phyloP scores from a whole-genome alignment of 2,797 vertebrate genomes.

The Benthosema pterotum region DNA sequence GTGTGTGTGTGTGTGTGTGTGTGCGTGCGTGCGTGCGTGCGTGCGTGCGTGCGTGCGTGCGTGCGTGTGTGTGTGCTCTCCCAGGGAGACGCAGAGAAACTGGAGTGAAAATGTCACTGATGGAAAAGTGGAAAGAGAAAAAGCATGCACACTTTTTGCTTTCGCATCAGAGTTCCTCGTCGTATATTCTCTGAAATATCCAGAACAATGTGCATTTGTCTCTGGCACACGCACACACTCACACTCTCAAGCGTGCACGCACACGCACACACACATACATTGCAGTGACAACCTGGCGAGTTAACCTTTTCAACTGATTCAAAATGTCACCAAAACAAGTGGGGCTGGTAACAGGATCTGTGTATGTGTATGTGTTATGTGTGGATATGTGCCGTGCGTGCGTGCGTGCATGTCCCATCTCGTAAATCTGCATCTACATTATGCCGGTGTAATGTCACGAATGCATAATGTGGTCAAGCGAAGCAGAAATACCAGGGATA shows the following conservation, averaged over 20 bases:
- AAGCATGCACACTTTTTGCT: constrained; percentile 1
- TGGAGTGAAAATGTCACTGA: neutral
- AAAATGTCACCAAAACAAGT: constrained; percentile 43
- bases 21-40: too few relatives aligned
- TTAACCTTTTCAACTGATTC: constrained; percentile 36
- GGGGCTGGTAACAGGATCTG: neutral
- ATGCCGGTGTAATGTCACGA: constrained; percentile 1
- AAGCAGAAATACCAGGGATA: constrained; percentile 7
- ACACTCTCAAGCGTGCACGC: constrained; percentile 2
- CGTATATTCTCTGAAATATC: too few relatives aligned
- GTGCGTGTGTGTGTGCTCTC: too few relatives aligned
- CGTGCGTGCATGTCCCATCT: neutral
- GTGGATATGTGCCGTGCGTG: too few relatives aligned
- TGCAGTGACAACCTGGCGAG: constrained; percentile 11
- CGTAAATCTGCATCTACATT: too few relatives aligned
- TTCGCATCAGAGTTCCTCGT: too few relatives aligned
- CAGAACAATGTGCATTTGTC: neutral
- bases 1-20: too few relatives aligned
- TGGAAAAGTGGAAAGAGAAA: neutral
- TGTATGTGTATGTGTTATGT: too few relatives aligned
- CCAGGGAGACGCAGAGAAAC: neutral
- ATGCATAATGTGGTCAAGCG: constrained; percentile 10
- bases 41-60: too few relatives aligned
- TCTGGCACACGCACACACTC: constrained; percentile 1
- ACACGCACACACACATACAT: constrained; percentile 7